These are phyloP conservation scores for Mesorhabditis sp. DNA, from an alignment of 2,888 invertebrate species.

Conservation along the genomic window DNA sequence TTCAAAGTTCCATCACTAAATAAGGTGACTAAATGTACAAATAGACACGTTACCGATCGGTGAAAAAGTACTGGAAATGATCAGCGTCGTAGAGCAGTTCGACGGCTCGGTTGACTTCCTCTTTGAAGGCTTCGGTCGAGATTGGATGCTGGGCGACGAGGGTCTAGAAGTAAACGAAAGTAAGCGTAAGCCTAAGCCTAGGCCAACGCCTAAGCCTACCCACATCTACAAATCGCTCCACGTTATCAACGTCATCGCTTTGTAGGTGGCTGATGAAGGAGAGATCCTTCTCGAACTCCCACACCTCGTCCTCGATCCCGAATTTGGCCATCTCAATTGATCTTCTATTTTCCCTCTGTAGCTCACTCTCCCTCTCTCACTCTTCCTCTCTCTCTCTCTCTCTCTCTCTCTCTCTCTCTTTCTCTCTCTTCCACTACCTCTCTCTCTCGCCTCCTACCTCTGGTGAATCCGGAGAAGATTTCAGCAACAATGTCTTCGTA, in stretches of 20 bases:
- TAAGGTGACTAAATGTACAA: neutral
- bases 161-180: constrained; percentile 19
- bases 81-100: constrained; percentile 51
- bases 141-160: constrained; percentile 34
- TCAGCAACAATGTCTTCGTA: constrained; percentile 27
- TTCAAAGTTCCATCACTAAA: constrained; percentile 56
- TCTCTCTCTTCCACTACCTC: neutral
- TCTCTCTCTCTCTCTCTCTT: constrained; percentile 1
- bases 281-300: constrained; percentile 53
- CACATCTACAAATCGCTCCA: constrained; percentile 55
- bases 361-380: neutral
- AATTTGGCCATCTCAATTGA: constrained; percentile 28
- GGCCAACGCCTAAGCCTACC: constrained; percentile 10
- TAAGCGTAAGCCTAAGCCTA: neutral
- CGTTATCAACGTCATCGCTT: constrained; percentile 55
- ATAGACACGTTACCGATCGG: constrained; percentile 27
- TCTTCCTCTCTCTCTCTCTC: neutral
- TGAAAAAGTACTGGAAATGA: constrained; percentile 58
- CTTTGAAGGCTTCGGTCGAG: constrained; percentile 29
- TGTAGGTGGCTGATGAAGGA: constrained; percentile 55
- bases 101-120: constrained; percentile 38
- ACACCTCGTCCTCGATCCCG: constrained; percentile 50
- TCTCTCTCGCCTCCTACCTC: constrained; percentile 11
- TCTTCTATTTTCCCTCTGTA: neutral
- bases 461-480: constrained; percentile 20